These are phyloP conservation scores for Trialeurodes vaporariorum DNA, from an alignment of 1,140 invertebrate genomes.

Conservation along the genomic window DNA sequence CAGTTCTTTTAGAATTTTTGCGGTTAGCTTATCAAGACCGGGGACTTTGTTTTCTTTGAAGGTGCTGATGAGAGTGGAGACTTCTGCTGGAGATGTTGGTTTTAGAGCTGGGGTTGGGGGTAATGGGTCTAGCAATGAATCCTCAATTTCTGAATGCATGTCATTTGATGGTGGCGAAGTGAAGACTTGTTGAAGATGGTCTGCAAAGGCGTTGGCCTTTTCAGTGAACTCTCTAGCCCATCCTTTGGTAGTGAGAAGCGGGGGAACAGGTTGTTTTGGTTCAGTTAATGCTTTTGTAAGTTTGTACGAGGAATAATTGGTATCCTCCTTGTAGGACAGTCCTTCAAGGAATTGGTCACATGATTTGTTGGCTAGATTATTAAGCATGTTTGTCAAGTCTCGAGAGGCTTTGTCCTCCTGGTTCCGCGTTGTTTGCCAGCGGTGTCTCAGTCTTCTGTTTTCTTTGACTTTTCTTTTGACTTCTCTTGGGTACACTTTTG, in stretches of 20 bases:
- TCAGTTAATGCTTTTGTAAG: background rate
- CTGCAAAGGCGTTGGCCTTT: background rate
- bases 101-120: background rate
- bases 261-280: background rate
- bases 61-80: slow-evolving; percentile 3
- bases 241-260: background rate
- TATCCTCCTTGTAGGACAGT: background rate
- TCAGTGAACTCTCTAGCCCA: background rate
- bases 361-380: background rate
- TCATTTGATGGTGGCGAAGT: background rate
- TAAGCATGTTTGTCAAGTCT: background rate
- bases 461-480: slow-evolving; percentile 12
- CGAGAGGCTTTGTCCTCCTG: background rate
- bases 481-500: slow-evolving; percentile 11
- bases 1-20: slow-evolving; percentile 2
- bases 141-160: background rate
- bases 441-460: slow-evolving; percentile 1
- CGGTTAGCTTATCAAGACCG: slow-evolving; percentile 13
- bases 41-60: slow-evolving; percentile 11
- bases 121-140: background rate
- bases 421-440: background rate
- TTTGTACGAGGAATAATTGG: slow-evolving; percentile 2
- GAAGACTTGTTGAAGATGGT: background rate
- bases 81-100: slow-evolving; percentile 7
- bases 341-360: background rate